These are phyloP conservation scores for Fregata magnificens DNA, from an alignment of 2,113 vertebrate genomes.

Conservation along the genomic window DNA sequence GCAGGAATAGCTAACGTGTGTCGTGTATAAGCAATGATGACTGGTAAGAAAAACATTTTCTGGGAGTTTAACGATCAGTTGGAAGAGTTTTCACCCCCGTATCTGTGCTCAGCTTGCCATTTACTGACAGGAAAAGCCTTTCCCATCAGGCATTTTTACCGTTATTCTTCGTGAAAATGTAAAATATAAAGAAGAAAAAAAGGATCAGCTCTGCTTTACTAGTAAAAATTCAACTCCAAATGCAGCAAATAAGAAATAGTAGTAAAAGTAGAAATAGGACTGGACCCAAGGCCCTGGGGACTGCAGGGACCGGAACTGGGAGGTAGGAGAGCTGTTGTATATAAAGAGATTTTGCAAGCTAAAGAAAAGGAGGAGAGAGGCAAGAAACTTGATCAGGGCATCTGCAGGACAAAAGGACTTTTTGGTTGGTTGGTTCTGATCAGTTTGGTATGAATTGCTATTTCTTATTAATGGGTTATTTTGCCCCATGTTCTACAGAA, in stretches of 20 bases:
- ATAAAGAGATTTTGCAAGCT: not conserved
- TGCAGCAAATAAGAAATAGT: not conserved
- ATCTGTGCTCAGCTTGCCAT: not conserved
- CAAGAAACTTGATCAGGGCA: not conserved
- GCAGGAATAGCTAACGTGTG: not conserved
- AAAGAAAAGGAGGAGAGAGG: not conserved
- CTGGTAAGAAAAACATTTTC: not conserved
- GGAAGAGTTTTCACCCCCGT: not conserved
- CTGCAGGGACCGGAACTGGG: not conserved
- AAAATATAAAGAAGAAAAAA: not conserved
- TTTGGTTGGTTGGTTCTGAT: not conserved
- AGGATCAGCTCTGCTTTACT: not conserved
- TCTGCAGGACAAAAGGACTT: not conserved
- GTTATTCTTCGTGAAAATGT: not conserved
- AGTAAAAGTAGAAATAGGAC: not conserved
- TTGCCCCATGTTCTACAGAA: not conserved
- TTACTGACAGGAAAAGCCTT: not conserved
- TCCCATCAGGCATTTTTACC: not conserved
- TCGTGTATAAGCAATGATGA: not conserved
- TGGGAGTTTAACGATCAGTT: not conserved
- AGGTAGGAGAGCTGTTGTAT: not conserved
- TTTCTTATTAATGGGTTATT: not conserved
- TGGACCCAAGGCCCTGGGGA: not conserved
- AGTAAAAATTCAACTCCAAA: not conserved
- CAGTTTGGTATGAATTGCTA: not conserved